These are phyloP conservation scores for Ormyrus thymus DNA, from an alignment of 2,888 invertebrate genomes.

Conservation along the genomic window DNA sequence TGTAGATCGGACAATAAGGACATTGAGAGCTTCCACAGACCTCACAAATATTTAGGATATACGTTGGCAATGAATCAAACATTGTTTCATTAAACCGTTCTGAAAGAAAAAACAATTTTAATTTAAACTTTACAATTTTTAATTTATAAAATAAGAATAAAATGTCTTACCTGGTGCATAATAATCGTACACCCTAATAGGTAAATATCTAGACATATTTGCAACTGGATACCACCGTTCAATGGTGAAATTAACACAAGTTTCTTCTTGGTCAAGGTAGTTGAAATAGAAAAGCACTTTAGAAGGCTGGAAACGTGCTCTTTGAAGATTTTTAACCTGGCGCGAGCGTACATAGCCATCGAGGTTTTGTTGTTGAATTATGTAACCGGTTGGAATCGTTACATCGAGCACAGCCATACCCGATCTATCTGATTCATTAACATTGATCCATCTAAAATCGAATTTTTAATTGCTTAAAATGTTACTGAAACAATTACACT, in stretches of 20 bases:
- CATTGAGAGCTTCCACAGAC: constrained; percentile 96
- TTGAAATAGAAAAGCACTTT: constrained; percentile 96
- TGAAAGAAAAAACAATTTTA: constrained; percentile 72
- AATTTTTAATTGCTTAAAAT: neutral
- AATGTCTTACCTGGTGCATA: constrained; percentile 90
- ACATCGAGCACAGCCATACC: constrained; percentile 93
- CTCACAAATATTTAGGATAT: constrained; percentile 92
- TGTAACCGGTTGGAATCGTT: constrained; percentile 92
- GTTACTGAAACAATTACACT: neutral
- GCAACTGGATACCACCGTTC: constrained; percentile 98
- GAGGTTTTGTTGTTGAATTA: constrained; percentile 91
- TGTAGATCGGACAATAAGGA: constrained; percentile 93
- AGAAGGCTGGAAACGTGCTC: constrained; percentile 87
- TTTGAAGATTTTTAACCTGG: constrained; percentile 86
- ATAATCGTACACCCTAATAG: constrained; percentile 94
- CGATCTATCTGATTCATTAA: constrained; percentile 86
- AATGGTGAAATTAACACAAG: constrained; percentile 93
- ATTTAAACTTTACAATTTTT: no score
- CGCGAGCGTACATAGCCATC: constrained; percentile 90
- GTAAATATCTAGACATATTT: constrained; percentile 95
- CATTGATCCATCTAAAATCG: constrained; percentile 83
- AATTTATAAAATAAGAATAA: constrained; percentile 31
- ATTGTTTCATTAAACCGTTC: constrained; percentile 95
- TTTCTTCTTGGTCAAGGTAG: constrained; percentile 87
- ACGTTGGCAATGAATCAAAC: constrained; percentile 90